Conservation (phyloP, 2,888 invertebrate species). For the Dastarcus helophoroides region DNA sequence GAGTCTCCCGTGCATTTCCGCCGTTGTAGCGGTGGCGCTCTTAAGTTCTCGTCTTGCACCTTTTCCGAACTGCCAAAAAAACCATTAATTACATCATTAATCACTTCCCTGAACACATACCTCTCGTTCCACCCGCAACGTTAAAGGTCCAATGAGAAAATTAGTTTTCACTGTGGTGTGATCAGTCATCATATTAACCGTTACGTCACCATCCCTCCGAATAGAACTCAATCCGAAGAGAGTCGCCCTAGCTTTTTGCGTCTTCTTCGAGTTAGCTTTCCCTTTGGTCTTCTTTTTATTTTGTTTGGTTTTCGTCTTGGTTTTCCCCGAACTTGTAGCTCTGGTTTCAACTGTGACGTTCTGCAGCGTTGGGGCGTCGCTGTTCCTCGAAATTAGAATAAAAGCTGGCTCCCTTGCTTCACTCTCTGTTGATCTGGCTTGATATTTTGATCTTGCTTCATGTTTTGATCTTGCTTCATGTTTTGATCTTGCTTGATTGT, state of each 20-base stretch:
- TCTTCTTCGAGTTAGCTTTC: conserved; percentile 30
- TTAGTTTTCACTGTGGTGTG: conserved; percentile 75
- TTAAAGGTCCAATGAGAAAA: conserved; percentile 69
- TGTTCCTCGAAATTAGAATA: conserved; percentile 15
- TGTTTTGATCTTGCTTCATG: conserved; percentile 29
- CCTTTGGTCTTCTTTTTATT: conserved; percentile 30
- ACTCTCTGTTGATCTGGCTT: conserved; percentile 17
- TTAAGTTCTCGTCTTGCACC: conserved; percentile 71
- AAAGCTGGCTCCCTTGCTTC: no score
- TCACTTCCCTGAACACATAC: no score
- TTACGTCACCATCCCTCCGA: conserved; percentile 68
- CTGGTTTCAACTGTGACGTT: conserved; percentile 17
- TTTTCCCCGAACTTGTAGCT: conserved; percentile 23
- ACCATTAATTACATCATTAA: not conserved
- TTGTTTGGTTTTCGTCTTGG: conserved; percentile 26
- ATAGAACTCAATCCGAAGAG: conserved; percentile 69
- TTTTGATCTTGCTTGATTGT: conserved; percentile 29
- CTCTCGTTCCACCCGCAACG: conserved; percentile 68
- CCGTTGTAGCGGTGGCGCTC: conserved; percentile 78
- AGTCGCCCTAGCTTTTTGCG: conserved; percentile 62
- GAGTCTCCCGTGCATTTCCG: conserved; percentile 73
- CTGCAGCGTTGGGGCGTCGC: conserved; percentile 18
- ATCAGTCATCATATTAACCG: conserved; percentile 65
- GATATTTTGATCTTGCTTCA: conserved; percentile 28
- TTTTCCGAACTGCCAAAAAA: conserved; percentile 50